Base-by-base conservation (phyloP, 53 echinoderm and acorn worm species). In the Mesocentrotus franciscanus region DNA sequence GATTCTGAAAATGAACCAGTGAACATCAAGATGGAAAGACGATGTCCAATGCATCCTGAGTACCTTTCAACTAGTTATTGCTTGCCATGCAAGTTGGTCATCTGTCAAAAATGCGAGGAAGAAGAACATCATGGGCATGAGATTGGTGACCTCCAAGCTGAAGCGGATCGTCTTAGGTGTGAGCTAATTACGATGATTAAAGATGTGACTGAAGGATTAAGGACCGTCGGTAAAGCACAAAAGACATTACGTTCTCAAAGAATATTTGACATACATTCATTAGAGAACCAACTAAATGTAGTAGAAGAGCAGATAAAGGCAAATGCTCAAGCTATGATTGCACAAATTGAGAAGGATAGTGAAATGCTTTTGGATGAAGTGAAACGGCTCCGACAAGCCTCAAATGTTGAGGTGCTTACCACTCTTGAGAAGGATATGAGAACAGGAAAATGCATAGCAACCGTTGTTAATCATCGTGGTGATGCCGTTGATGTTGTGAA, bases 71-170 rank as follows among this genome's bases (percentile, higher is more conserved):
- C 55, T 24, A 16, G 12, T n/a, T 92, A 55, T 42, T 81, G 94
- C 39, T 9, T 18, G 7, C 18, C 18, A 32, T 94, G 94, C 83
- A 78, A 81, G 83, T 15, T 79, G 83, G 83, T 84, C 17, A 61
- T 94, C 9, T 94, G 94, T 81, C 6, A 68, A 9, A 22, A 1
- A 20, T 85, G 87, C 56, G 8, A 14, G 26, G 71, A 39, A 8
- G 62, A 61, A 36, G 95, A 68, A 35, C 95, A 94, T 68, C 87
- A 4, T n/a, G 95, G 68, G 49, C 95, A 94, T 68, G 95, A 66
- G 56, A 11, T n/a, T 35, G 55, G 24, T 15, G 87, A 94, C 15
- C 95, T 85, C 20, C 27, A 68, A 49, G 33, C 34, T 35, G 61
- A 58, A 60, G 66, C 83, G 1, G 94, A 83, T 16, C 33, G 33